These are phyloP conservation scores for Acleris sparsana DNA, from an alignment of 2,888 invertebrate genomes.

Conservation along the genomic window DNA sequence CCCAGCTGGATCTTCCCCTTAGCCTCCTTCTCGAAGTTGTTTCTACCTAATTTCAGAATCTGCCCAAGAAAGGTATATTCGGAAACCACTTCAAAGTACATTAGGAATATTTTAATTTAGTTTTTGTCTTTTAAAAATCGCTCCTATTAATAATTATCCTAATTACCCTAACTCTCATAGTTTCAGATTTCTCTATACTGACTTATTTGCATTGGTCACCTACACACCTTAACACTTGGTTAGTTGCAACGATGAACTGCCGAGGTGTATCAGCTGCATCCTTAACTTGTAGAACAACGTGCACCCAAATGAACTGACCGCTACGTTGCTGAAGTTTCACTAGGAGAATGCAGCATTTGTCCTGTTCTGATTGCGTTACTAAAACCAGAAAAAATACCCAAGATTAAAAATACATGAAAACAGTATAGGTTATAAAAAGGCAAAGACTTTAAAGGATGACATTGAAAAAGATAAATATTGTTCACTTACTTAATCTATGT, in stretches of 20 bases:
- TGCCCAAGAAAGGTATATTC: too few relatives aligned
- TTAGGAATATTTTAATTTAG: too few relatives aligned
- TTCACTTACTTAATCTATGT: slow-evolving; percentile 95
- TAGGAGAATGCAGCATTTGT: slow-evolving; percentile 96
- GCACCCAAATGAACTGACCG: slow-evolving; percentile 97
- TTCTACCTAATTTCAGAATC: too few relatives aligned
- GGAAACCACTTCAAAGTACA: too few relatives aligned
- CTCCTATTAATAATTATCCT: too few relatives aligned
- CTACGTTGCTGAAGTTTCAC: slow-evolving; percentile 93
- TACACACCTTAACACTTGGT: slow-evolving; percentile 97
- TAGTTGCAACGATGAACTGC: slow-evolving; percentile 98
- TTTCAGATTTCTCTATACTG: too few relatives aligned
- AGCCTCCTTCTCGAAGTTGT: too few relatives aligned
- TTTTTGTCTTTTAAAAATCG: too few relatives aligned
- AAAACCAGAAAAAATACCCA: slow-evolving; percentile 53
- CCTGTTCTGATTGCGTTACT: slow-evolving; percentile 99
- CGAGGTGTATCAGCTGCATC: slow-evolving; percentile 93
- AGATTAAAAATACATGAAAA: background rate
- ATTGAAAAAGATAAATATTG: background rate
- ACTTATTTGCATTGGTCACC: too few relatives aligned
- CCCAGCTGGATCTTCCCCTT: too few relatives aligned
- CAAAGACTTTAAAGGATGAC: background rate
- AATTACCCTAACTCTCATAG: too few relatives aligned
- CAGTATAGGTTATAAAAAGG: background rate
- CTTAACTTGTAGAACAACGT: slow-evolving; percentile 96